Percentiles rank a stretch among this genome's conserved stretches.
phyloP scores from a whole-genome alignment of 2,888 invertebrate species.

The Microplitis manilae region DNA sequence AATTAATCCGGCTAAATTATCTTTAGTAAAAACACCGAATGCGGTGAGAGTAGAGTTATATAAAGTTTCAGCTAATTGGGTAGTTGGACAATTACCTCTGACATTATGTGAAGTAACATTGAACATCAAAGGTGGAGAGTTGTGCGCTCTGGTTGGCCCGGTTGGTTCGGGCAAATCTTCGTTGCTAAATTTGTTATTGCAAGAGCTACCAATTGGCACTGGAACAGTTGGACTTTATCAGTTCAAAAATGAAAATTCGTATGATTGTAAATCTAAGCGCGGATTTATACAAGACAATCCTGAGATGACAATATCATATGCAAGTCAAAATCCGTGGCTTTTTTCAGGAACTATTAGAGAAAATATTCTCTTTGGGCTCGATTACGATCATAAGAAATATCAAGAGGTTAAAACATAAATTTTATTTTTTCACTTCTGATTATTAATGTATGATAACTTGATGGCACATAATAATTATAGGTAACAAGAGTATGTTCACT shows the following conservation, averaged over 20 bases:
- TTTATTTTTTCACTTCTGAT: background rate
- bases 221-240: slow-evolving; percentile 62
- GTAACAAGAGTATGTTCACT: slow-evolving; percentile 79
- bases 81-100: slow-evolving; percentile 60
- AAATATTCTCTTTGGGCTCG: slow-evolving; percentile 84
- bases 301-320: slow-evolving; percentile 73
- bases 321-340: slow-evolving; percentile 82
- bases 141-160: slow-evolving; percentile 77
- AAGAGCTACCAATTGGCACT: slow-evolving; percentile 70
- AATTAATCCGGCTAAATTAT: background rate
- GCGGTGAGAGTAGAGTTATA: slow-evolving; percentile 57
- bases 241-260: slow-evolving; percentile 16
- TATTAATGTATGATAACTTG: background rate
- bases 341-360: slow-evolving; percentile 78
- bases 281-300: slow-evolving; percentile 53
- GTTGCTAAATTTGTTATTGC: slow-evolving; percentile 70
- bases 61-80: slow-evolving; percentile 66
- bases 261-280: background rate
- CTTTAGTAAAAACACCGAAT: background rate
- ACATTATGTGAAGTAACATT: slow-evolving; percentile 73
- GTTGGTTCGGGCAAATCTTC: slow-evolving; percentile 80
- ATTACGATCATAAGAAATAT: slow-evolving; percentile 77
- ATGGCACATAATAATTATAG: background rate
- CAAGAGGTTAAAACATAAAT: slow-evolving; percentile 70
- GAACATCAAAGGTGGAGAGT: slow-evolving; percentile 67